These are phyloP conservation scores for Buphagus erythrorhynchus DNA, from an alignment of 2,797 vertebrate genomes.

Conservation along the genomic window DNA sequence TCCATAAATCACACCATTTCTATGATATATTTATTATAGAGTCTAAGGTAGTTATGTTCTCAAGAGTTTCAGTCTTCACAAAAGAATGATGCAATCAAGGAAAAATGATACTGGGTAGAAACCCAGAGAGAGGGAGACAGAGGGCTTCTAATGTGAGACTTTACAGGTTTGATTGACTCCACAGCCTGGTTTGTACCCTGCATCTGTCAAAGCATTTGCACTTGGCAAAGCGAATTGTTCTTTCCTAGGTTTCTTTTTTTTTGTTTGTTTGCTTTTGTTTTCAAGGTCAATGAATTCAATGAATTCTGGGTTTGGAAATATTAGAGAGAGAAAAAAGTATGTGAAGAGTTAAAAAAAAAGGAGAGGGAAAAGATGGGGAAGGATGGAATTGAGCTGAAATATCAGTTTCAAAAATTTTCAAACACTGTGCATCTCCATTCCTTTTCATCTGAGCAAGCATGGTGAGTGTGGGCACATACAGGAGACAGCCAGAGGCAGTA, in stretches of 20 bases:
- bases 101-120: background rate
- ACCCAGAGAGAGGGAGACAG: background rate
- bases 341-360: background rate
- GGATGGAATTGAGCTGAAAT: background rate
- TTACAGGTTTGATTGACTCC: background rate
- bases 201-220: constrained; percentile 36
- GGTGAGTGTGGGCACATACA: background rate
- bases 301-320: background rate
- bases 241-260: background rate
- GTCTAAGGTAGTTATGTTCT: background rate
- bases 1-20: background rate
- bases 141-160: background rate
- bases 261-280: background rate
- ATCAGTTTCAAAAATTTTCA: background rate
- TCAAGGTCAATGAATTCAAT: background rate
- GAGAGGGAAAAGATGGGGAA: background rate
- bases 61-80: background rate
- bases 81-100: background rate
- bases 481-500: background rate
- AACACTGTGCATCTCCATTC: background rate
- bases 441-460: background rate
- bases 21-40: background rate
- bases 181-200: constrained; percentile 6
- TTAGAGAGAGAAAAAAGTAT: background rate
- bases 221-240: background rate